These are phyloP conservation scores for Phaonia tiefii DNA, from an alignment of 2,888 invertebrate genomes.

Conservation along the genomic window DNA sequence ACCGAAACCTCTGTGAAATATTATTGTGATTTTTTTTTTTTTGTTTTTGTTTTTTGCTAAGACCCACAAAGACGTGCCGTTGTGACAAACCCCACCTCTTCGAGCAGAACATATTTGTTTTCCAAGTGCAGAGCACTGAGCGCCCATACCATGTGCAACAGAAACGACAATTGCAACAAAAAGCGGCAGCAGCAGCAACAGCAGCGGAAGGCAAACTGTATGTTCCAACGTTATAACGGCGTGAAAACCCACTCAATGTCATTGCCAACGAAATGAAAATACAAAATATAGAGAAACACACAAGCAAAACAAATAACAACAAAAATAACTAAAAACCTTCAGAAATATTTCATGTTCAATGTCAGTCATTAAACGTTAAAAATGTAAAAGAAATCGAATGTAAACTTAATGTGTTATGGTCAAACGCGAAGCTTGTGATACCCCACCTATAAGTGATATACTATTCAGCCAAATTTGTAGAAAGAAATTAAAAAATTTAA, in stretches of 20 bases:
- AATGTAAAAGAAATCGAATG: background rate
- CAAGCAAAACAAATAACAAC: slow-evolving; percentile 12
- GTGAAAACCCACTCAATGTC: background rate
- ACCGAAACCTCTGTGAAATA: too few relatives aligned
- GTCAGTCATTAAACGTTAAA: slow-evolving; percentile 64
- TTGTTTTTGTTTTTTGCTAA: background rate
- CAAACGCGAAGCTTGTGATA: too few relatives aligned
- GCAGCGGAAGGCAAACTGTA: slow-evolving; percentile 24
- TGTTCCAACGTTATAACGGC: slow-evolving; percentile 35
- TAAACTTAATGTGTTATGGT: background rate
- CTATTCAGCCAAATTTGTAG: too few relatives aligned
- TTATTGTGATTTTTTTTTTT: too few relatives aligned
- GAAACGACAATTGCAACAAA: slow-evolving; percentile 3
- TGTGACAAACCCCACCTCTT: slow-evolving; percentile 6
- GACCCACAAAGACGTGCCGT: slow-evolving; percentile 1
- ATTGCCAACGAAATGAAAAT: slow-evolving; percentile 19
- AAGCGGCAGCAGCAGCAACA: slow-evolving; percentile 12
- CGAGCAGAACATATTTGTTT: background rate
- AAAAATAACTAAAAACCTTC: slow-evolving; percentile 26
- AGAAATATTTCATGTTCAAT: slow-evolving; percentile 62
- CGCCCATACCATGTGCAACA: slow-evolving; percentile 34
- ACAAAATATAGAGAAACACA: too few relatives aligned
- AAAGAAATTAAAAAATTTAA: too few relatives aligned
- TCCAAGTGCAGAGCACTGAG: slow-evolving; percentile 20
- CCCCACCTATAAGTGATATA: too few relatives aligned